A percentile compares a stretch with the other conserved stretches of the same genome.
phyloP scores from a whole-genome alignment of 2,113 vertebrate genomes.

The Albula goreensis region DNA sequence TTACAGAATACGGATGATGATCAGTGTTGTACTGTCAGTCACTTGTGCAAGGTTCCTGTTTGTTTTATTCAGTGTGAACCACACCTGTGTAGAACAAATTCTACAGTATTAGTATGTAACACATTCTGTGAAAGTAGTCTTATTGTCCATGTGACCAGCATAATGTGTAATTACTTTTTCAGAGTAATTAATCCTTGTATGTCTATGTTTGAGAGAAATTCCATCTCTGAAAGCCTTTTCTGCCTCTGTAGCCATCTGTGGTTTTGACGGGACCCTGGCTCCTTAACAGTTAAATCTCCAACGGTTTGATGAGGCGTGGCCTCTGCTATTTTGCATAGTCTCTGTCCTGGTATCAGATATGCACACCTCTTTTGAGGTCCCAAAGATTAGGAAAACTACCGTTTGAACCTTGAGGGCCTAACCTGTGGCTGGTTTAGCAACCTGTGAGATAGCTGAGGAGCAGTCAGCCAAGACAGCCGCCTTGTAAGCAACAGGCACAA shows the following conservation, averaged over 20 bases:
- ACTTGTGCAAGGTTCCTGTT: constrained; percentile 15
- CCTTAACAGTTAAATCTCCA: neutral
- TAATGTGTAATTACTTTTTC: no score
- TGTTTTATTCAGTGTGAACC: neutral
- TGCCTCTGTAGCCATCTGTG: neutral
- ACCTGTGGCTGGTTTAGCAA: neutral
- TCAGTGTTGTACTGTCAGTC: constrained; percentile 26
- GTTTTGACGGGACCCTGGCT: neutral
- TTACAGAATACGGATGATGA: neutral
- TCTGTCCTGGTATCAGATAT: no score
- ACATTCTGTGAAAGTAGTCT: neutral
- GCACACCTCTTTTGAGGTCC: neutral
- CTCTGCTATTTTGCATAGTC: neutral
- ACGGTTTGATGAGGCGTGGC: neutral
- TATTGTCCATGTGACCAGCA: neutral
- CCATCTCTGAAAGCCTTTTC: neutral
- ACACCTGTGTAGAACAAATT: neutral
- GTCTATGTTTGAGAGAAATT: neutral
- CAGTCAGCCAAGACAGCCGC: neutral
- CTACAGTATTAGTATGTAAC: neutral
- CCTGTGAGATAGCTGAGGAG: neutral
- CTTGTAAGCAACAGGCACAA: neutral
- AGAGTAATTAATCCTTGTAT: no score
- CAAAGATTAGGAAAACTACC: neutral
- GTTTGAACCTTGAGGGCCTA: neutral